Evolutionary conservation across 2,888 invertebrate species (phyloP).

Genomic region (Lasioglossum pauxillum): DNA sequence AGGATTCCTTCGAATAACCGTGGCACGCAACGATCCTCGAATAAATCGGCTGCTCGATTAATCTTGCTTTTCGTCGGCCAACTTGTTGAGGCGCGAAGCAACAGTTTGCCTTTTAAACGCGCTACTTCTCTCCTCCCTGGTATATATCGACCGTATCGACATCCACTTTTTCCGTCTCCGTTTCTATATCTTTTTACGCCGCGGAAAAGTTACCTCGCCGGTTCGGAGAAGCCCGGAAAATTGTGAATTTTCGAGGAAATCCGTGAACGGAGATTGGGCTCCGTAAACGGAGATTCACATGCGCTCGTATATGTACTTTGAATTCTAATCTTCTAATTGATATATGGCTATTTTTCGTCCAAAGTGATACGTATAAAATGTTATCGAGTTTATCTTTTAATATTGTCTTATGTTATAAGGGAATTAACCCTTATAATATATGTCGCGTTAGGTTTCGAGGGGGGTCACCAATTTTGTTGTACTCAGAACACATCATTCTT

Average conservation of each 20-base stretch:
- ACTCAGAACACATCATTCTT: no score
- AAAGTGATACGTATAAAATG: no score
- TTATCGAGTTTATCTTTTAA: no score
- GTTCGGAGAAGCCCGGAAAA: background rate
- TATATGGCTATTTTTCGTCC: no score
- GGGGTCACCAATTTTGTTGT: no score
- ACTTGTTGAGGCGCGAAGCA: conserved; percentile 83
- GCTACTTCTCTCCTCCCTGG: conserved; percentile 22
- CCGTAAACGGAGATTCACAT: background rate
- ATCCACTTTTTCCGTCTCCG: background rate
- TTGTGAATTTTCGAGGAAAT: background rate
- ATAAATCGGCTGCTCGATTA: conserved; percentile 21
- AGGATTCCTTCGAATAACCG: background rate
- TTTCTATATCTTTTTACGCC: background rate
- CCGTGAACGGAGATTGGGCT: background rate
- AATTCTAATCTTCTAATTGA: no score
- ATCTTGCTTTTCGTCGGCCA: conserved; percentile 57
- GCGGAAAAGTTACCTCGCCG: no score
- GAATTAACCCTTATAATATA: no score
- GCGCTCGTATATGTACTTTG: no score
- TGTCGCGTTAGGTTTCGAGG: no score
- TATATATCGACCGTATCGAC: background rate
- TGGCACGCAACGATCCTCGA: background rate
- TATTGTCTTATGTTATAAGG: no score
- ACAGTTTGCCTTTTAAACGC: conserved; percentile 82